Base-by-base conservation (phyloP, 2,113 vertebrate genomes). In the Heloderma charlesbogerti region DNA sequence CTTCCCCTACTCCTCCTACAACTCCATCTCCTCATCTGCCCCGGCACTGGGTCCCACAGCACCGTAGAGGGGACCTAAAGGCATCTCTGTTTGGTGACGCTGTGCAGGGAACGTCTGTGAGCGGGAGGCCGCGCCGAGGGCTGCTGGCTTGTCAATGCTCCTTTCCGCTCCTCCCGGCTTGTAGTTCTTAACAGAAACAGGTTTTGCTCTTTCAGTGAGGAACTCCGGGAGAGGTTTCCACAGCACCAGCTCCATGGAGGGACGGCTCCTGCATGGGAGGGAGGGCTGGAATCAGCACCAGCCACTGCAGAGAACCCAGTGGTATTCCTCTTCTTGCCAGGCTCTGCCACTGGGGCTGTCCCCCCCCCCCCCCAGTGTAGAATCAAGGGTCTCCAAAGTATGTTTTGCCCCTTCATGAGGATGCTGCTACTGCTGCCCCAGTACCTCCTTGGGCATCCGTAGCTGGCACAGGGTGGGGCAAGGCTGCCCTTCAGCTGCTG, bases 181-280 rank as follows among this genome's bases (percentile, higher is more conserved):
- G 93, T 96, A 96, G 95, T 95, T 96, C 93, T 97, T 97, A 85
- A 91, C 92, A 94, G 94, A 92, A 83, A 93, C 92, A 83, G 88
- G 60, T 91, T 97, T 97, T 95, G 97, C 95, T 95, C 97, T 97
- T 89, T 97, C 96, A 90, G 96, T 92, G 93, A 98, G 96, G 90
- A 97, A 96, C 92, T 97, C 97, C 87, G 97, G 97, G 77, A 97
- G 97, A 92, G 97, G 97, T 94, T 97, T 98, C 97, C 97, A 98
- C 92, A 98, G 96, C 86, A 98, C 97, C 88, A 98, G 96, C 94
- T 98, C 97, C 97, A 98, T 98, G 51, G 97, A 98, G 86, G 97
- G 97, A 94, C 97, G 97, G 95, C 97, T 98, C 97, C 97, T 98
- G 86, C 48, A 92, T 95, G 40, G 74, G 86, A 95, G 5, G 74